These are phyloP conservation scores for Drosophila nikananu DNA, from an alignment of 1,140 invertebrate genomes.

Conservation along the genomic window DNA sequence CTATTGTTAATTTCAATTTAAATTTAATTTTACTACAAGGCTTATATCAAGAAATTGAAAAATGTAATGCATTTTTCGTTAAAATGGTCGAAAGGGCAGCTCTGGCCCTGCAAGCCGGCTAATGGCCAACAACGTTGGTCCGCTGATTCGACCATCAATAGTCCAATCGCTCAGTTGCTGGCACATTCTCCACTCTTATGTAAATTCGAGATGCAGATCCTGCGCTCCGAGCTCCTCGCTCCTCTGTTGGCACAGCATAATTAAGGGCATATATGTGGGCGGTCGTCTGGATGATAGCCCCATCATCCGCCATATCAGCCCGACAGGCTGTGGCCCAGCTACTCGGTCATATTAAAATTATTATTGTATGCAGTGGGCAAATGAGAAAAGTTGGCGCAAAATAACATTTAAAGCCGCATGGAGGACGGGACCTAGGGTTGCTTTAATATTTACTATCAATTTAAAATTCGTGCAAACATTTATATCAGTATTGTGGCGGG, in stretches of 20 bases:
- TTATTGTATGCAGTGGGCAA: conserved; percentile 57
- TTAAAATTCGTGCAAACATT: conserved; percentile 51
- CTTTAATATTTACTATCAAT: conserved; percentile 65
- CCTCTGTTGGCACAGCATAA: conserved; percentile 50
- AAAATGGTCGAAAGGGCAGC: not conserved
- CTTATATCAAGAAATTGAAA: no score
- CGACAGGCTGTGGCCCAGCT: conserved; percentile 23
- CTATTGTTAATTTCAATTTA: not conserved
- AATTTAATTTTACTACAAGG: not conserved
- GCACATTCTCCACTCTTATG: conserved; percentile 40
- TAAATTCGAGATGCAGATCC: conserved; percentile 24
- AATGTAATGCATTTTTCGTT: not conserved
- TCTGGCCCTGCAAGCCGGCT: conserved; percentile 32
- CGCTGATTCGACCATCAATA: conserved; percentile 70
- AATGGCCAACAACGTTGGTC: conserved; percentile 45
- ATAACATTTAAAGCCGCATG: conserved; percentile 56
- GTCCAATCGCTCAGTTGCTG: conserved; percentile 47
- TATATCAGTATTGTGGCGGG: conserved; percentile 38
- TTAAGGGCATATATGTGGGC: conserved; percentile 74
- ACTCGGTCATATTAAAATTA: conserved; percentile 76
- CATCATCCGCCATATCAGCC: conserved; percentile 46
- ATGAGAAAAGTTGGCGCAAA: conserved; percentile 72
- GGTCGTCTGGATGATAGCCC: conserved; percentile 43
- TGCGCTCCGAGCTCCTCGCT: not conserved
- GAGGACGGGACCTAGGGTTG: not conserved